Evolutionary conservation across 2,113 vertebrate species (phyloP), one percentile per base, ranked within the genome.

Genomic region (Eclectus roratus): DNA sequence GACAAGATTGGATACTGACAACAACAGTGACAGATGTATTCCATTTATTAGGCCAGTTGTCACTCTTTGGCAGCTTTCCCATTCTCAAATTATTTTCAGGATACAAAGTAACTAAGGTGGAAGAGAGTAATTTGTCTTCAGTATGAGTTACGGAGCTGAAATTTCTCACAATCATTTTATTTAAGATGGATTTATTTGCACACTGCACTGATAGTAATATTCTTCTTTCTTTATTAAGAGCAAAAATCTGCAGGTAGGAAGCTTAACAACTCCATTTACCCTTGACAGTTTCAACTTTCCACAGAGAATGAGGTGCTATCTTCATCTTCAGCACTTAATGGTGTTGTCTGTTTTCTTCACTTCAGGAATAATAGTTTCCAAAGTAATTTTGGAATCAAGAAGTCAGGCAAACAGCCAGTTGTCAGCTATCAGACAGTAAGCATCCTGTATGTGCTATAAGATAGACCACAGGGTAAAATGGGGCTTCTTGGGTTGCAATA

Each of bases 81-180:
- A 39, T 65, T 84, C 55, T 88, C 76, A 69, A 37, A 78, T 78
- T 96, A 74, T 80, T 47, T 89, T 89, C 72, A 83, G 43, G 35
- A 91, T 90, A 81, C 39, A 91, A 88, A 96, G 58, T 56, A 80
- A 84, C 55, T 61, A 61, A 81, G 35, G 43, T 78, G 69, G 52
- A 80, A 81, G 52, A 61, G 33, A 88, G 39, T 16, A 63, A 90
- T 93, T 93, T 78, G 31, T 94, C 77, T 94, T 91, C 56, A 60
- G 18, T 43, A 23, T 56, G 52, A 55, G 39, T 72, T 88, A 68
- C 16, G 28, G 60, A 95, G 65, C 27, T 60, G n/a, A 63, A 80
- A 61, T 83, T 94, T 95, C 80, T 72, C 83, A 78, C 23, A 41
- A 7, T 43, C 61, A 7, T 78, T 86, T 81, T 89, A 25, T 92